Conservation (phyloP, 2,113 vertebrate species). For the Noturus placidus region DNA sequence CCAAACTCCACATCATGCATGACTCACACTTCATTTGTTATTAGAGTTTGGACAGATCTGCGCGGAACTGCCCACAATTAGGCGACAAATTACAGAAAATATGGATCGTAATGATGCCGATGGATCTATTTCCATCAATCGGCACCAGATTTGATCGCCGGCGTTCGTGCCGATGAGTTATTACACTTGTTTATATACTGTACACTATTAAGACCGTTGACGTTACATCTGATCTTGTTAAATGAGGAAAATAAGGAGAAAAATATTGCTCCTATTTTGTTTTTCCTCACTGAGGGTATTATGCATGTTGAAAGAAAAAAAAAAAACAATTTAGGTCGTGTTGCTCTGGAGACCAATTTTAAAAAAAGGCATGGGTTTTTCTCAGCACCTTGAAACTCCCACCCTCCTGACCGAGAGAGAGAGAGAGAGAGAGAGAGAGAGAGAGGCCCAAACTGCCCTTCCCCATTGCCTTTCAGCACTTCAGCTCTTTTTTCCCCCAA, state of each 20-base stretch:
- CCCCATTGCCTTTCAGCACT: neutral
- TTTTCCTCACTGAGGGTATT: constrained; percentile 50
- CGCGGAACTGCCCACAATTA: constrained; percentile 56
- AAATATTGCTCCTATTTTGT: constrained; percentile 42
- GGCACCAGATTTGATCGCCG: constrained; percentile 53
- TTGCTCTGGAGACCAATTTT: constrained; percentile 47
- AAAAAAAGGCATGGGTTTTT: constrained; percentile 39
- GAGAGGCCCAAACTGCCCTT: neutral
- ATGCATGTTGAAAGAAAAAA: constrained; percentile 36
- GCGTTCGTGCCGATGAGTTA: constrained; percentile 55
- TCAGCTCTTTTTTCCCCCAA: neutral
- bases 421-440: neutral
- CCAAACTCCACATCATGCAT: constrained; percentile 68
- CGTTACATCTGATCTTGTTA: constrained; percentile 53
- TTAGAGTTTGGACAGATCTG: neutral
- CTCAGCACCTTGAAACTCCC: neutral
- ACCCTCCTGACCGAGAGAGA: neutral
- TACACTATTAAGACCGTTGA: constrained; percentile 56
- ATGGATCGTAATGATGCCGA: constrained; percentile 54
- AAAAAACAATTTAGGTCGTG: constrained; percentile 45
- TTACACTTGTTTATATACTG: constrained; percentile 55
- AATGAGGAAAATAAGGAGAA: constrained; percentile 43
- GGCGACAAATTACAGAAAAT: constrained; percentile 62
- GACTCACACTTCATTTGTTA: constrained; percentile 58
- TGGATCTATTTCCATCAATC: constrained; percentile 52